Percentiles rank a stretch among this genome's conserved stretches.
Evolutionary conservation across 2,888 invertebrate species (phyloP).

Genomic region (Apomyelois bistriatella): DNA sequence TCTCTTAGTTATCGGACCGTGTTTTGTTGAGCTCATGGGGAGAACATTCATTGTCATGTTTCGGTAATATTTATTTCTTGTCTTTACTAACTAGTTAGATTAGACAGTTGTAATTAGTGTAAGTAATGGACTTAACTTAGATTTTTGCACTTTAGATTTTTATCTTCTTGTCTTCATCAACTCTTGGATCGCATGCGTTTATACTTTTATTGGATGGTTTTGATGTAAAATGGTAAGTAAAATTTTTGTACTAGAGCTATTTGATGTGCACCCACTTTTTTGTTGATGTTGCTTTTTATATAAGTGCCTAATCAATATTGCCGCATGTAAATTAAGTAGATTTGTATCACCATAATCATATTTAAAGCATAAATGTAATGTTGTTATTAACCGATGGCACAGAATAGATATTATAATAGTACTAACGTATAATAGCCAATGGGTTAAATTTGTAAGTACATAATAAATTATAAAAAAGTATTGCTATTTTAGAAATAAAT

Average conservation of each 20-base stretch:
- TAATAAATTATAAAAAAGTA: too few relatives aligned
- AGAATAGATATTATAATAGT: too few relatives aligned
- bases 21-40: slow-evolving; percentile 56
- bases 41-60: slow-evolving; percentile 58
- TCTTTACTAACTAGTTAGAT: slow-evolving; percentile 59
- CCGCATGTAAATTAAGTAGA: slow-evolving; percentile 26
- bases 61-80: slow-evolving; percentile 61
- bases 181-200: slow-evolving; percentile 52
- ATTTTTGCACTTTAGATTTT: slow-evolving; percentile 69
- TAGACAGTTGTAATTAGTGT: slow-evolving; percentile 51
- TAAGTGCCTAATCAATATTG: slow-evolving; percentile 22
- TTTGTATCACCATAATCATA: slow-evolving; percentile 18
- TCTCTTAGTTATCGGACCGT: slow-evolving; percentile 54
- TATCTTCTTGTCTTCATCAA: slow-evolving; percentile 60
- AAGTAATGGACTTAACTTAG: slow-evolving; percentile 57
- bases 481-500: too few relatives aligned
- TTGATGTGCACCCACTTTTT: slow-evolving; percentile 21
- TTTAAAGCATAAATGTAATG: neutral
- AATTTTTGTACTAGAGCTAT: slow-evolving; percentile 22
- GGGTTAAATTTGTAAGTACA: too few relatives aligned
- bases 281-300: slow-evolving; percentile 34
- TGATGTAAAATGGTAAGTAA: slow-evolving; percentile 42
- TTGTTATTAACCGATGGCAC: too few relatives aligned
- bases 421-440: too few relatives aligned
- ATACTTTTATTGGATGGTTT: slow-evolving; percentile 38